These are phyloP conservation scores for Chondrosia reniformis DNA, from an alignment of 37 sponge, comb jelly and placozoan genomes.

Conservation along the genomic window DNA sequence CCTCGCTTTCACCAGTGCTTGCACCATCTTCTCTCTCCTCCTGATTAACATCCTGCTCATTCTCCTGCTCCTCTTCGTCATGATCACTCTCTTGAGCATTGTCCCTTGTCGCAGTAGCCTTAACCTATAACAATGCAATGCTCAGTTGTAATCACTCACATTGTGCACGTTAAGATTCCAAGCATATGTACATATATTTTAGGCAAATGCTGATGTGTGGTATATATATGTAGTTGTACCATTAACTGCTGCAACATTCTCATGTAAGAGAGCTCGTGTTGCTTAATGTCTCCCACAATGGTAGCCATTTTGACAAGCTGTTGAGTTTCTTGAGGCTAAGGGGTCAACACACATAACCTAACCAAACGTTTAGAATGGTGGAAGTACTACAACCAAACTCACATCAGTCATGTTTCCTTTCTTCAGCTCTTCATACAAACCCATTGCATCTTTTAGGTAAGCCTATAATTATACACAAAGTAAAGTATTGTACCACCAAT, in stretches of 20 bases:
- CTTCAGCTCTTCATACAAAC: not conserved
- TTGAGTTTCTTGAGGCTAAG: conserved; percentile 10
- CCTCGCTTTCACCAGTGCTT: too few species aligned
- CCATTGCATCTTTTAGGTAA: not conserved
- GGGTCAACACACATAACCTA: not conserved
- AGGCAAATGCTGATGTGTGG: not conserved
- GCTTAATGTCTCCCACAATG: conserved; percentile 50
- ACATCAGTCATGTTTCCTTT: not conserved
- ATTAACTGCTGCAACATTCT: conserved; percentile 46
- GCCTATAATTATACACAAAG: not conserved
- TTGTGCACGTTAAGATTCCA: not conserved
- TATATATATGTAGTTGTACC: conserved; percentile 24
- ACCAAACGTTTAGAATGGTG: not conserved
- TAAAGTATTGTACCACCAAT: not conserved
- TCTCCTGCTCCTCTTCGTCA: not conserved
- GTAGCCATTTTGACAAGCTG: conserved; percentile 52
- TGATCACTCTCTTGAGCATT: not conserved
- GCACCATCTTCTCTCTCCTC: too few species aligned
- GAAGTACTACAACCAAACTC: not conserved
- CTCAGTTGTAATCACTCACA: not conserved
- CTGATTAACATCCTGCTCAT: not conserved
- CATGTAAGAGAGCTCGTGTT: conserved; percentile 64
- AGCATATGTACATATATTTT: not conserved
- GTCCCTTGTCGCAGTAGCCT: not conserved
- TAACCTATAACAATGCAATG: not conserved